Percentiles rank a stretch among this genome's conserved stretches.
phyloP scores from a whole-genome alignment of 2,797 vertebrate genomes.

The Schizothorax lantsangensis region DNA sequence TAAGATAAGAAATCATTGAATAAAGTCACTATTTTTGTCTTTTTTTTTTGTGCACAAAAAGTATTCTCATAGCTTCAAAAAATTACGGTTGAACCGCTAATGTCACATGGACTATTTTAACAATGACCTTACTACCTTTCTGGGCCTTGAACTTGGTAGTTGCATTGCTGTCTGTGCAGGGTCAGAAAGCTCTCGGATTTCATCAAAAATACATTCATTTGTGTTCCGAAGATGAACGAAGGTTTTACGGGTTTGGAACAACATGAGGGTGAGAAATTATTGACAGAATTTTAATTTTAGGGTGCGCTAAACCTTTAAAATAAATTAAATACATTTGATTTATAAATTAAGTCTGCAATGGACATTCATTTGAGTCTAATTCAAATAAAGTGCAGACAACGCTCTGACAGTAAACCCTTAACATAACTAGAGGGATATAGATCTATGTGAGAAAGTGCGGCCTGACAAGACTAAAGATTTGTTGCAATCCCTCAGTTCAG shows the following conservation, averaged over 20 bases:
- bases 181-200: background rate
- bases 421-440: constrained; percentile 34
- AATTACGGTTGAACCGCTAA: background rate
- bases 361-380: constrained; percentile 34
- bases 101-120: background rate
- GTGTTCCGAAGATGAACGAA: background rate
- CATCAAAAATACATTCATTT: background rate
- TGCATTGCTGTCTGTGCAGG: background rate
- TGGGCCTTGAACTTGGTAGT: background rate
- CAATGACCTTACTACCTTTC: background rate
- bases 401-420: constrained; percentile 28
- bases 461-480: constrained; percentile 50
- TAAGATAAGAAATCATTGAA: no score
- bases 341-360: constrained; percentile 1
- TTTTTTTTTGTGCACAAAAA: background rate
- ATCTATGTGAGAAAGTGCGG: constrained; percentile 41
- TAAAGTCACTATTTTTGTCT: no score
- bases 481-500: constrained; percentile 30
- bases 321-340: background rate
- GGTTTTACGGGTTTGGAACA: background rate
- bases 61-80: background rate
- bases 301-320: no score
- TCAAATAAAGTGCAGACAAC: constrained; percentile 43
- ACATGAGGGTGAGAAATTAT: background rate
- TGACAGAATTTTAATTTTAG: no score